Evolutionary conservation across 2,888 invertebrate species (phyloP).

Genomic region (Rhagonycha lutea): DNA sequence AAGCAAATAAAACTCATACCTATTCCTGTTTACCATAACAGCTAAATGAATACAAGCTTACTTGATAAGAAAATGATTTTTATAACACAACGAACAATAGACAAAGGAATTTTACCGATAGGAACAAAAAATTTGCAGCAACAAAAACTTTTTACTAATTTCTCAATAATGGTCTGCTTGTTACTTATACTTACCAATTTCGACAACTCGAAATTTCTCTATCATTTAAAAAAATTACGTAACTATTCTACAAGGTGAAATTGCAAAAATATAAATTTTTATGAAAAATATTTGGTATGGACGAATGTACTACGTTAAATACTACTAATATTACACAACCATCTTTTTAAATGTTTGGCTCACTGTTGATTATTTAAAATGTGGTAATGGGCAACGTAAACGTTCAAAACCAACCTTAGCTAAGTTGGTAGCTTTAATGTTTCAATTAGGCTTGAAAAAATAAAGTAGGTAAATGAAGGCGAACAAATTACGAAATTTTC

Average conservation of each 20-base stretch:
- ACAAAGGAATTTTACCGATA: not conserved
- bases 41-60: not conserved
- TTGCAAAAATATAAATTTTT: not conserved
- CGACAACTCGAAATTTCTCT: not conserved
- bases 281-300: not conserved
- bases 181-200: not conserved
- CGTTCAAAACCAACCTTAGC: not conserved
- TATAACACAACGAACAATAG: not conserved
- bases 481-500: not conserved
- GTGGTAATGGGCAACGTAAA: not conserved
- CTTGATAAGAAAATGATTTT: not conserved
- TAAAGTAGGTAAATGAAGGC: not conserved
- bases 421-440: not conserved
- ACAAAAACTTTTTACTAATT: not conserved
- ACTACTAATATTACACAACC: not conserved
- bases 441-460: not conserved
- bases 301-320: not conserved
- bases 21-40: not conserved
- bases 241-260: not conserved
- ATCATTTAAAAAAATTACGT: not conserved
- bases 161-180: not conserved
- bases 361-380: not conserved
- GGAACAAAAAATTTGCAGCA: not conserved
- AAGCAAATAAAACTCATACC: not conserved
- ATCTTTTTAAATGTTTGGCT: not conserved